Evolutionary conservation across 2,888 invertebrate genomes (phyloP).

Genomic region (Meliscaeva auricollis): DNA sequence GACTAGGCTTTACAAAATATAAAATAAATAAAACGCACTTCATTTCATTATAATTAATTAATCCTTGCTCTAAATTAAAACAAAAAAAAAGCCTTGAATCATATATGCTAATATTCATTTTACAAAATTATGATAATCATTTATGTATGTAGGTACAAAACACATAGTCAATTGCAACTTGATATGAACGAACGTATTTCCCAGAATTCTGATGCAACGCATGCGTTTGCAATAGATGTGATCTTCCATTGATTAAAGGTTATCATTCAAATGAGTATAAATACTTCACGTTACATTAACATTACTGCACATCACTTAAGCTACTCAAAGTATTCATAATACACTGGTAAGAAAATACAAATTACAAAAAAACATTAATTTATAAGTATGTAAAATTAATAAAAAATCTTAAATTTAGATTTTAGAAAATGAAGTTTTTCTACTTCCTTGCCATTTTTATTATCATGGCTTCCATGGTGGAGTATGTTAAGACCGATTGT

Average conservation of each 20-base stretch:
- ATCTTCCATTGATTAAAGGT: background rate
- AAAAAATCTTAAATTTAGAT: background rate
- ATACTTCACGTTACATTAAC: slow-evolving; percentile 22
- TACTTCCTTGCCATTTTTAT: slow-evolving; percentile 5
- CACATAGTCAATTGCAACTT: background rate
- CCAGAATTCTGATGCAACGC: background rate
- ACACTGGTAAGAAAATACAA: slow-evolving; percentile 2
- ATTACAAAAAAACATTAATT: background rate
- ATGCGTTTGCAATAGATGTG: slow-evolving; percentile 52
- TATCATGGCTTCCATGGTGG: slow-evolving; percentile 6
- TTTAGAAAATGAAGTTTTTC: slow-evolving; percentile 3
- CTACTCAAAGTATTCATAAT: background rate
- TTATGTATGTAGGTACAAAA: too few species aligned
- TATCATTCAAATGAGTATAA: slow-evolving; percentile 34
- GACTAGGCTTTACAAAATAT: too few species aligned
- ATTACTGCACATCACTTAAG: background rate
- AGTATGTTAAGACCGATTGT: slow-evolving; percentile 11
- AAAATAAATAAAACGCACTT: slow-evolving; percentile 24
- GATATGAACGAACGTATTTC: background rate
- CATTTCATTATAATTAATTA: background rate
- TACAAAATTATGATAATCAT: too few species aligned
- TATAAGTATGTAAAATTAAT: background rate
- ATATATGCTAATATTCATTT: too few species aligned
- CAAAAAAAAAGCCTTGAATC: too few species aligned
- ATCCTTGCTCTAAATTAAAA: background rate